phyloP scores from a whole-genome alignment of 2,113 vertebrate species.

The Pelmatolapia mariae region DNA sequence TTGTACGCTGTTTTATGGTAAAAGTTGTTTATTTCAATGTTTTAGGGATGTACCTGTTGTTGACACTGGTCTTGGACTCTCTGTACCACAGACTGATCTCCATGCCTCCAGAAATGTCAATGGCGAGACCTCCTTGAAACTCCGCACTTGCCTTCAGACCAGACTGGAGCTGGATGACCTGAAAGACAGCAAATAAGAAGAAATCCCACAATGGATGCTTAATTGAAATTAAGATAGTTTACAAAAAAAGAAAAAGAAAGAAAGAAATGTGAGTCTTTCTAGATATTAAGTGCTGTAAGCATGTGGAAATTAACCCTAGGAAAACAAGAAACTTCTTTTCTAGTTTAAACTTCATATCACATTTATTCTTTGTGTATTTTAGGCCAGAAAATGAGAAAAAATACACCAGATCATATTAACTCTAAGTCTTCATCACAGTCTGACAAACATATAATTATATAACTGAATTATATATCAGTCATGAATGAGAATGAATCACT shows the following conservation, averaged over 20 bases:
- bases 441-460: background rate
- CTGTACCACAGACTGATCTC: constrained; percentile 98
- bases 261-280: background rate
- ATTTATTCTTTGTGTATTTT: background rate
- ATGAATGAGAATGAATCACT: background rate
- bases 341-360: background rate
- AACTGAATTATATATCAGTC: background rate
- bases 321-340: background rate
- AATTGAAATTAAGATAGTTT: background rate
- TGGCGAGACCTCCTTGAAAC: constrained; percentile 87
- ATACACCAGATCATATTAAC: background rate
- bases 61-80: constrained; percentile 95
- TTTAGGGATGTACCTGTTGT: constrained; percentile 79
- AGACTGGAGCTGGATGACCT: constrained; percentile 89
- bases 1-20: background rate
- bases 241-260: background rate
- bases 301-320: background rate
- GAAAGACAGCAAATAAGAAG: background rate
- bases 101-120: constrained; percentile 96
- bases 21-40: background rate
- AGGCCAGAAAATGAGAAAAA: background rate
- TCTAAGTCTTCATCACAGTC: background rate
- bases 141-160: constrained; percentile 80
- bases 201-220: background rate
- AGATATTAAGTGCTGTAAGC: background rate